phyloP scores from a whole-genome alignment of 2,888 invertebrate species.

The Pyrochroa serraticornis region DNA sequence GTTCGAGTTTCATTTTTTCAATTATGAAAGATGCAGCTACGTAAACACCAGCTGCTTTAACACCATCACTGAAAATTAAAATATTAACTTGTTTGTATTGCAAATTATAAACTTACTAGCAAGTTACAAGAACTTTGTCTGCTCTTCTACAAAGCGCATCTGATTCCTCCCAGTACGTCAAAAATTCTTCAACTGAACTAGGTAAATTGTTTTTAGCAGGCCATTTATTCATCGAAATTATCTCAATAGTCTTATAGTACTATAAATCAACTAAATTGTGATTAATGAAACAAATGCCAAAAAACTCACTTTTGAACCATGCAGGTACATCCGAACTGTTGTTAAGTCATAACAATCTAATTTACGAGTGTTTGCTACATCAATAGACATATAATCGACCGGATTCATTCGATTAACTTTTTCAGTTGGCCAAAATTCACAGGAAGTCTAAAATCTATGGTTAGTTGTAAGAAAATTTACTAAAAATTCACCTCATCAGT shows the following conservation, averaged over 20 bases:
- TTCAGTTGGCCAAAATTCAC: constrained; percentile 29
- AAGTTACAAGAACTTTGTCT: constrained; percentile 45
- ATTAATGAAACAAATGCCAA: no score
- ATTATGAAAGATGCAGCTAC: constrained; percentile 51
- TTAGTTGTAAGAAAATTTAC: no score
- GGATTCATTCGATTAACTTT: no score
- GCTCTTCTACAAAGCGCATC: constrained; percentile 39
- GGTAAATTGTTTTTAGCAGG: constrained; percentile 35
- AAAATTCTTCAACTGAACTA: constrained; percentile 39
- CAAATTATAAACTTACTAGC: constrained; percentile 47
- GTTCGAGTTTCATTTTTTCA: constrained; percentile 56
- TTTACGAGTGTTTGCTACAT: neutral
- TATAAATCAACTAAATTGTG: no score
- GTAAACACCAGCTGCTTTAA: constrained; percentile 54
- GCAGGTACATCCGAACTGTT: no score
- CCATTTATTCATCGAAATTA: constrained; percentile 31
- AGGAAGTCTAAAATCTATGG: no score
- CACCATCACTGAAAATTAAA: constrained; percentile 53
- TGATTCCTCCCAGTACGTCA: constrained; percentile 44
- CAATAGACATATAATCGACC: no score
- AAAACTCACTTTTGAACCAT: no score
- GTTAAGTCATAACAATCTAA: no score
- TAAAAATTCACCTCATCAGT: constrained; percentile 45
- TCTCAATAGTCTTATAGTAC: no score
- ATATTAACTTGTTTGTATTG: no score